Conservation (phyloP, 2,888 invertebrate genomes). For the Ormyrus thymus region DNA sequence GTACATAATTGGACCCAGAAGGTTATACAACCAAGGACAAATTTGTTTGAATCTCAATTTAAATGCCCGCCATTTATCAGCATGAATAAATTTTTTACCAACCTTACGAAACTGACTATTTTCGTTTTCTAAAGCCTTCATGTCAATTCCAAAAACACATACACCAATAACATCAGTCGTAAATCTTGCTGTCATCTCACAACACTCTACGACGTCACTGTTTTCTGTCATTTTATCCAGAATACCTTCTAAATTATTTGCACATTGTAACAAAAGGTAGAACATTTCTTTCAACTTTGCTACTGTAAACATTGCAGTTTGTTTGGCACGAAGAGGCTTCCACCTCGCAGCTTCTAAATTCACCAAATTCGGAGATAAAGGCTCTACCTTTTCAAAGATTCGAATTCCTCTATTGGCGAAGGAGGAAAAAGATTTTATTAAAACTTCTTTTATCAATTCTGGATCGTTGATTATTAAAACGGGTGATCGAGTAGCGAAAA, state of each 20-base stretch:
- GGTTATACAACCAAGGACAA: conserved; percentile 60
- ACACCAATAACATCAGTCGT: conserved; percentile 75
- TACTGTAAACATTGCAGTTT: conserved; percentile 76
- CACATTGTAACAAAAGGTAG: conserved; percentile 70
- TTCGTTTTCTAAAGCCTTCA: conserved; percentile 70
- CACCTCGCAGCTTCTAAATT: conserved; percentile 72
- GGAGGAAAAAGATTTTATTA: conserved; percentile 62
- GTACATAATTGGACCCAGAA: conserved; percentile 59
- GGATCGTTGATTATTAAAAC: conserved; percentile 61
- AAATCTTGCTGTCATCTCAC: conserved; percentile 71
- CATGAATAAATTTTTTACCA: conserved; percentile 66
- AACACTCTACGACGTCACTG: conserved; percentile 62
- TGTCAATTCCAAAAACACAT: conserved; percentile 74
- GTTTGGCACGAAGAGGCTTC: conserved; percentile 73
- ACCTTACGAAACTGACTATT: conserved; percentile 72
- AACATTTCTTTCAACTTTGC: conserved; percentile 77
- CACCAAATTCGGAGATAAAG: conserved; percentile 70
- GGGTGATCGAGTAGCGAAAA: conserved; percentile 59
- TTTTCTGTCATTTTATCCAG: conserved; percentile 58
- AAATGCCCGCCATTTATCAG: conserved; percentile 55
- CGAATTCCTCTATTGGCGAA: conserved; percentile 61
- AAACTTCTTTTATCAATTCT: conserved; percentile 62
- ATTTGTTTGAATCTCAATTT: conserved; percentile 59
- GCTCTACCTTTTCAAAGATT: conserved; percentile 63
- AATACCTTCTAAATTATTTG: conserved; percentile 66